Conservation (phyloP, 2,113 vertebrate genomes). For the Naja naja region DNA sequence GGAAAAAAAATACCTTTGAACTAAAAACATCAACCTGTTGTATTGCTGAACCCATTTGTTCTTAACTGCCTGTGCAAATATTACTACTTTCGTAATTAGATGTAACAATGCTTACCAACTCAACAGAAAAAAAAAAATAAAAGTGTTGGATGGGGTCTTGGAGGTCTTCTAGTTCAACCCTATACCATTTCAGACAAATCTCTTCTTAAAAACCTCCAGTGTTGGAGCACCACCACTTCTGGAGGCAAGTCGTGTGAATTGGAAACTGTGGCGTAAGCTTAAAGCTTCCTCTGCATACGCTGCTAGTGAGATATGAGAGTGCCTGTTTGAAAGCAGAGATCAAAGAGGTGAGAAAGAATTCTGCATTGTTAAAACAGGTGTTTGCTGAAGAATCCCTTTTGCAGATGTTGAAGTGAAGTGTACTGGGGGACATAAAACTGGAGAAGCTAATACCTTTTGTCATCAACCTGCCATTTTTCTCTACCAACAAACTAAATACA, state of each 20-base stretch:
- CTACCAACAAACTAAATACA: background rate
- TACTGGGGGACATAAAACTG: background rate
- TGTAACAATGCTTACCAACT: background rate
- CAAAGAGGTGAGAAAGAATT: background rate
- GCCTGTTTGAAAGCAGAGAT: background rate
- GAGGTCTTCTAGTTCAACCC: background rate
- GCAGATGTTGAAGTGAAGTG: background rate
- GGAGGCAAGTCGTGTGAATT: constrained; percentile 7
- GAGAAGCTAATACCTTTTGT: background rate
- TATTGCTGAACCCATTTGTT: background rate
- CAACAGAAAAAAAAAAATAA: background rate
- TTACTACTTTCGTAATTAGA: background rate
- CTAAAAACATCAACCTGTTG: constrained; percentile 5
- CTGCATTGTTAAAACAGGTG: background rate
- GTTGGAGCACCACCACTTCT: background rate
- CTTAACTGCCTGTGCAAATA: background rate
- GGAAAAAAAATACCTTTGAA: background rate
- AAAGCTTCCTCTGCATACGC: background rate
- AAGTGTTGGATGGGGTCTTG: background rate
- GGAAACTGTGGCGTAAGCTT: background rate
- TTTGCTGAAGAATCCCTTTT: background rate
- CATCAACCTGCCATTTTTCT: background rate
- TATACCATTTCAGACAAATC: background rate
- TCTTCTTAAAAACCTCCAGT: background rate
- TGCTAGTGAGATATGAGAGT: background rate